These are phyloP conservation scores for Drosophila phalerata DNA, from an alignment of 2,888 invertebrate genomes.

Conservation along the genomic window DNA sequence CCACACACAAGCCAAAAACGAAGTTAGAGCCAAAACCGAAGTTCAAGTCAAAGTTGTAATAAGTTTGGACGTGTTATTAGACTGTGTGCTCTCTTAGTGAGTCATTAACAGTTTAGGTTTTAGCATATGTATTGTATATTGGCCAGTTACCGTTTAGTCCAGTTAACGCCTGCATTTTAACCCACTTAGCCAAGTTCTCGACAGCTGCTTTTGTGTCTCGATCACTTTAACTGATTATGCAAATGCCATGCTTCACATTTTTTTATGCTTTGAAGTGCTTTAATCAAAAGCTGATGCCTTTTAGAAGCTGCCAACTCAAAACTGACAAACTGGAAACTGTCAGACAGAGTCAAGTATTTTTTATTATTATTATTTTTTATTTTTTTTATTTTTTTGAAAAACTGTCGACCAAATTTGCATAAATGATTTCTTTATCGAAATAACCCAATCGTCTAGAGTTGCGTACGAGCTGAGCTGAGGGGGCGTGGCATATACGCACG, in stretches of 20 bases:
- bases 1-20: slow-evolving; percentile 59
- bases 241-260: slow-evolving; percentile 41
- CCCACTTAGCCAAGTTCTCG: slow-evolving; percentile 41
- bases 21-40: not conserved
- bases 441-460: slow-evolving; percentile 63
- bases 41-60: slow-evolving; percentile 25
- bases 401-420: slow-evolving; percentile 72
- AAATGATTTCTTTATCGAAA: slow-evolving; percentile 80
- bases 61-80: slow-evolving; percentile 57
- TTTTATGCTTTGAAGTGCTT: slow-evolving; percentile 40
- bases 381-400: slow-evolving; percentile 24
- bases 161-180: slow-evolving; percentile 60
- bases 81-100: slow-evolving; percentile 39
- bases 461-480: slow-evolving; percentile 21
- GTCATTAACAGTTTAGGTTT: slow-evolving; percentile 59
- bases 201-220: slow-evolving; percentile 14
- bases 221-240: slow-evolving; percentile 55
- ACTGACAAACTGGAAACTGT: slow-evolving; percentile 16
- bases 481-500: slow-evolving; percentile 60
- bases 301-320: slow-evolving; percentile 10
- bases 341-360: slow-evolving; percentile 31
- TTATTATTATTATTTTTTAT: too few relatives aligned
- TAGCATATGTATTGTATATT: slow-evolving; percentile 33
- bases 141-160: slow-evolving; percentile 35
- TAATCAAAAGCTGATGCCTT: slow-evolving; percentile 44